A percentile compares a stretch with the other conserved stretches of the same genome.
Evolutionary conservation across 2,113 vertebrate genomes (phyloP).

Genomic region (Dipodomys stephensi): DNA sequence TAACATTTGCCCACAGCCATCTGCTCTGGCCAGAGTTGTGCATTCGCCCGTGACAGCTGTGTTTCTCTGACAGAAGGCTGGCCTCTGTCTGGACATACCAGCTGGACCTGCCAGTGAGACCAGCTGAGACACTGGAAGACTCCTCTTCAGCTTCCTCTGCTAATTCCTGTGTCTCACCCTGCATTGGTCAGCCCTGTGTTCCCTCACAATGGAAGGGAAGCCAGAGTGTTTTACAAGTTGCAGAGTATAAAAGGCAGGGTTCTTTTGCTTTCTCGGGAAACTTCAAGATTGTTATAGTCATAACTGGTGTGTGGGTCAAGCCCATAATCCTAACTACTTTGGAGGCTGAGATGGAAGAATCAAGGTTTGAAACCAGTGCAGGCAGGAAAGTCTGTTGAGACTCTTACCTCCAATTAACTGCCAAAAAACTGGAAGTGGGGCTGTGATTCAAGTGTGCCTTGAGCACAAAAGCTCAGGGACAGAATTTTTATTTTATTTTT

Average conservation of each 20-base stretch:
- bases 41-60: neutral
- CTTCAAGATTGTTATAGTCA: neutral
- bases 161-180: neutral
- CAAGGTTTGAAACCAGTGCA: too few species aligned
- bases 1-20: constrained; percentile 8
- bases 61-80: neutral
- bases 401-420: too few species aligned
- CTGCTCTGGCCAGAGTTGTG: constrained; percentile 15
- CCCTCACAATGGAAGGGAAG: neutral
- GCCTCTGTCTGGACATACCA: neutral
- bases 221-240: neutral
- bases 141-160: neutral
- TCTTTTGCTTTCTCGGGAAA: neutral
- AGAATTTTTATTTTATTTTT: too few species aligned
- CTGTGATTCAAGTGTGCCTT: too few species aligned
- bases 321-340: too few species aligned
- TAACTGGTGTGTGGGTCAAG: too few species aligned
- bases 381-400: too few species aligned
- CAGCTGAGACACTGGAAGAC: neutral
- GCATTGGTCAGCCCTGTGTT: neutral
- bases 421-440: too few species aligned
- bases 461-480: too few species aligned
- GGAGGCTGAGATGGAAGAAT: too few species aligned
- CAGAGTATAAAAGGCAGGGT: neutral
- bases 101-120: neutral